Evolutionary conservation across 1,140 invertebrate genomes (phyloP).

Genomic region (Eueides isabella): DNA sequence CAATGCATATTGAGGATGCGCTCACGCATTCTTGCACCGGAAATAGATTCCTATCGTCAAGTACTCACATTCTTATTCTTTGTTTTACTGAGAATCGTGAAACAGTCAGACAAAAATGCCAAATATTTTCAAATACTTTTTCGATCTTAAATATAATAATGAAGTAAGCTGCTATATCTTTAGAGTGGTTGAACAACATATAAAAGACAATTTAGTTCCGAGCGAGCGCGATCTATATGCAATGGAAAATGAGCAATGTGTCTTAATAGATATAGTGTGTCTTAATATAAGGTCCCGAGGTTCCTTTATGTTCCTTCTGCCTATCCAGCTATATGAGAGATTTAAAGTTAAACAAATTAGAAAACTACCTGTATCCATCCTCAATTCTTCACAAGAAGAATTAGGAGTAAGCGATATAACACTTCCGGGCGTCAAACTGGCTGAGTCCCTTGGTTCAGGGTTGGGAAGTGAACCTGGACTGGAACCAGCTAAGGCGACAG

Average conservation of each 20-base stretch:
- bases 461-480: slow-evolving; percentile 48
- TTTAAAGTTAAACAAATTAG: background rate
- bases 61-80: slow-evolving; percentile 12
- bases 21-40: slow-evolving; percentile 27
- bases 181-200: no score
- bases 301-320: no score
- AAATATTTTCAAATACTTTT: no score
- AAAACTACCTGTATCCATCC: slow-evolving; percentile 61
- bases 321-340: no score
- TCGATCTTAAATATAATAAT: background rate
- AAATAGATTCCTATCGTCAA: slow-evolving; percentile 27
- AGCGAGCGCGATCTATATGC: no score
- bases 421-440: slow-evolving; percentile 70
- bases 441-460: slow-evolving; percentile 66
- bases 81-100: slow-evolving; percentile 14
- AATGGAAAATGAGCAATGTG: no score
- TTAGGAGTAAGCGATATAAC: slow-evolving; percentile 67
- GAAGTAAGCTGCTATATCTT: background rate
- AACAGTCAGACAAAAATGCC: no score
- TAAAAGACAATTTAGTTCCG: no score
- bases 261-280: no score
- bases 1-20: slow-evolving; percentile 17
- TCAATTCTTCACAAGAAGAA: slow-evolving; percentile 72
- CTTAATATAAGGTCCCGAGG: no score
- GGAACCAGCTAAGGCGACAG: slow-evolving; percentile 65